Evolutionary conservation across 2,797 vertebrate species (phyloP).

Genomic region (Sarcoramphus papa): DNA sequence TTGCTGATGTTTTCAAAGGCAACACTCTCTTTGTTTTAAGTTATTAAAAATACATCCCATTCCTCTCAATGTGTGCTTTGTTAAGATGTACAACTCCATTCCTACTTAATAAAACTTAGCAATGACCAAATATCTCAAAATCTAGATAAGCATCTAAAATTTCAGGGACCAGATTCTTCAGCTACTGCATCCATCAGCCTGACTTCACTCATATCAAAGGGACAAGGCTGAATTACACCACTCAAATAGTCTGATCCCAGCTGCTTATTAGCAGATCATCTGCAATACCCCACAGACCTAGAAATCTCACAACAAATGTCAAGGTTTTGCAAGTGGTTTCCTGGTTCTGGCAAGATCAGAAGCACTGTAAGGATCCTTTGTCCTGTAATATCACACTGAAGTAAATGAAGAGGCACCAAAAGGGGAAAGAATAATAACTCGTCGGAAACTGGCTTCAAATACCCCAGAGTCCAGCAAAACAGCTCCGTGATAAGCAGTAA

Average conservation of each 20-base stretch:
- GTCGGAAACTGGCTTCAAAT: neutral
- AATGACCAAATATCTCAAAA: neutral
- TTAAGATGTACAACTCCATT: neutral
- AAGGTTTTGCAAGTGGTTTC: neutral
- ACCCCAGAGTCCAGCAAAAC: neutral
- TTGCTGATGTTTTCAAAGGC: neutral
- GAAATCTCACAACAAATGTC: neutral
- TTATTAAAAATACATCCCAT: neutral
- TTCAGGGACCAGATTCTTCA: neutral
- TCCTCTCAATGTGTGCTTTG: neutral
- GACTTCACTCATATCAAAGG: neutral
- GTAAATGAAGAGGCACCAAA: neutral
- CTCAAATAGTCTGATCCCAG: neutral
- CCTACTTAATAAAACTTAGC: neutral
- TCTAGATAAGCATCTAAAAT: neutral
- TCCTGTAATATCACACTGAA: neutral
- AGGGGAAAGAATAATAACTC: neutral
- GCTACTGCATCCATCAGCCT: neutral
- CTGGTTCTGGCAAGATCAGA: neutral
- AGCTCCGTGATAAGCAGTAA: neutral
- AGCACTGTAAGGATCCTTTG: neutral
- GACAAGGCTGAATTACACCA: neutral
- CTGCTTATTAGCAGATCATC: neutral
- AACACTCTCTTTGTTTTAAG: neutral
- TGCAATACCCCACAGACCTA: neutral